Percentiles rank a stretch among this genome's conserved stretches.
Evolutionary conservation across 2,888 invertebrate genomes (phyloP).

Genomic region (Subacronicta megacephala): DNA sequence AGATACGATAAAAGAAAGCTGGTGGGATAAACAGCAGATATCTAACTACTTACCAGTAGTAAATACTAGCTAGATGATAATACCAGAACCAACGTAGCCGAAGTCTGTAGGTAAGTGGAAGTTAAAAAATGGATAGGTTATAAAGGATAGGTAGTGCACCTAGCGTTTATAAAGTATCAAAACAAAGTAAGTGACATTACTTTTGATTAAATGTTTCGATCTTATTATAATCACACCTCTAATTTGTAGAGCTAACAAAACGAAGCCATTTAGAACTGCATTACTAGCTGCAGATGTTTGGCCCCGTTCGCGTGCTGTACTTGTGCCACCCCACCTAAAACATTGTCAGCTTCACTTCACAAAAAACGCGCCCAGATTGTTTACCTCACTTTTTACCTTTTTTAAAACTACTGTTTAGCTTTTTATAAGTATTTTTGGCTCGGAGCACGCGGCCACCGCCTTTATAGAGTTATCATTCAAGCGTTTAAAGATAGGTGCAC

Average conservation of each 20-base stretch:
- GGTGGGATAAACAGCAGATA: no score
- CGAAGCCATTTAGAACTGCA: conserved; percentile 26
- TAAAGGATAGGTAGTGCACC: no score
- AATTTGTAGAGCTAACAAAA: conserved; percentile 25
- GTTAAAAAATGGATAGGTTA: no score
- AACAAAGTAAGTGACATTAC: not conserved
- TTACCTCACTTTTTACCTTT: conserved; percentile 89
- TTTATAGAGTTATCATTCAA: conserved; percentile 80
- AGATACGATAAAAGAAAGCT: not conserved
- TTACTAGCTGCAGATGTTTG: conserved; percentile 70
- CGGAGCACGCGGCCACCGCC: conserved; percentile 81
- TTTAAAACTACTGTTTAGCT: conserved; percentile 82
- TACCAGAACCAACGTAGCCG: no score
- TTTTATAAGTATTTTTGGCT: conserved; percentile 84
- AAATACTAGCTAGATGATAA: no score
- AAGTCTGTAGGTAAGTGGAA: no score
- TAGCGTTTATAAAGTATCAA: no score
- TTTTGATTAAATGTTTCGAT: not conserved
- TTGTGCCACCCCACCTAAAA: conserved; percentile 78
- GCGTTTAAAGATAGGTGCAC: conserved; percentile 71
- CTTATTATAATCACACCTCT: conserved; percentile 32
- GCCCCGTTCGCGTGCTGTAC: conserved; percentile 74
- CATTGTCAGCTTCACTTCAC: conserved; percentile 70
- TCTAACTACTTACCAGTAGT: no score
- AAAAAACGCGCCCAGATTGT: conserved; percentile 86